Base-by-base conservation (phyloP, 2,113 vertebrate species). In the Chaenocephalus aceratus region DNA sequence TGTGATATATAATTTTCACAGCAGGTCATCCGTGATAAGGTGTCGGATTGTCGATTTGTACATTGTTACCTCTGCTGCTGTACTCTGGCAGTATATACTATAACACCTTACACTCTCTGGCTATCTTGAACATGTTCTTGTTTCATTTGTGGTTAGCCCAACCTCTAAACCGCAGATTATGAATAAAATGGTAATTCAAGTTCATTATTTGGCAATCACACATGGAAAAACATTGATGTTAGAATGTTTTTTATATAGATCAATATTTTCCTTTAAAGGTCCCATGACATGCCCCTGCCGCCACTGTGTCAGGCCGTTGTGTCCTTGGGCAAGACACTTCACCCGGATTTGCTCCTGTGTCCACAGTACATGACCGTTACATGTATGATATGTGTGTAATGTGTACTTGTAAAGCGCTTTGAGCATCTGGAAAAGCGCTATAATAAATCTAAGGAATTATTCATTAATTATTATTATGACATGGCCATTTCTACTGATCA, bases 1-100 rank as follows among this genome's bases (percentile, higher is more conserved):
- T 78, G 21, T 51, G 67, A 65, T 46, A 30, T 53, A 23, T 63
- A 53, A 49, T 69, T 73, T 44, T 78, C 53, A 51, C 34, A 52
- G 72, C 18, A 60, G 46, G 41, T 72, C 10, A 23, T 34, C n/a
- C 34, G 18, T 26, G 44, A 66, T 44, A 6, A 30, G 45, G 59
- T 44, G 36, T 10, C 15, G 2, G 4, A 11, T 15, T n/a, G 78
- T 77, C 59, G 62, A 62, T 49, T 51, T 75, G 21, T 10, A 5
- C 41, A 45, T 6, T 41, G 10, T 68, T 70, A 46, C 10, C 10
- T 49, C 15, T n/a, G 48, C 26, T 48, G 65, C 41, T 11, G 15
- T 56, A 15, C 18, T 23, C n/a, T 57, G 11, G 36, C 18, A 56
- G 2, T 21, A 36, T 6, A 53, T 8, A 58, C 21, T 41, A 41